Percentiles rank a stretch among this genome's conserved stretches.
Conservation (phyloP, 2,888 invertebrate species). For the Rotaria sp. region DNA sequence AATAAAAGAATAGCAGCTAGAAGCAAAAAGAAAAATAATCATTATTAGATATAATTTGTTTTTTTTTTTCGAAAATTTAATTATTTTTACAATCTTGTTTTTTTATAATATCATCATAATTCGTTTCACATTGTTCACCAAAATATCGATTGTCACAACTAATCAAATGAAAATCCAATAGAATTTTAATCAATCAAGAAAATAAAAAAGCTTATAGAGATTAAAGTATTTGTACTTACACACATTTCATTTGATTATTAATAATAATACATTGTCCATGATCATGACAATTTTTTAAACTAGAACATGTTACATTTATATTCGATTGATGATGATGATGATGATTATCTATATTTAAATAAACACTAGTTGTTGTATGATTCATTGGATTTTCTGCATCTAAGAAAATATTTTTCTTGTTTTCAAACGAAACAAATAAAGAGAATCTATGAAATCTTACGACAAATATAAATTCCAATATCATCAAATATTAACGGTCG, state of each 20-base stretch:
- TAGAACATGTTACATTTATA: background rate
- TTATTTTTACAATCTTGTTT: background rate
- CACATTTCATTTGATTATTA: slow-evolving; percentile 1
- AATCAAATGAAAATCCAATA: background rate
- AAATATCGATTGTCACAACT: background rate
- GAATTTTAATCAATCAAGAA: background rate
- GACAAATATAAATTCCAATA: background rate
- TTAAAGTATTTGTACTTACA: slow-evolving; percentile 19
- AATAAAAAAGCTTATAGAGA: background rate
- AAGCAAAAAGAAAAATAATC: background rate
- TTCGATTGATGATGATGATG: background rate
- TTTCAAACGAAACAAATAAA: background rate
- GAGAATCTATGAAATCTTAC: background rate
- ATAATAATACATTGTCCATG: background rate
- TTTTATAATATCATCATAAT: background rate
- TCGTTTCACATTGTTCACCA: slow-evolving; percentile 16
- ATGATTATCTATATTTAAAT: background rate
- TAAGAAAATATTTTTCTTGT: background rate
- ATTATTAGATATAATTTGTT: background rate
- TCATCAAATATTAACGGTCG: background rate
- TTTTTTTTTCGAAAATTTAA: background rate
- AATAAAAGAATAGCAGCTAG: slow-evolving; percentile 1
- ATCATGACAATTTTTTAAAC: background rate
- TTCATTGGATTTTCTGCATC: slow-evolving; percentile 25
- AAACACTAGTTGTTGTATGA: background rate